A percentile compares a stretch with the other conserved stretches of the same genome.
Evolutionary conservation across 1,140 invertebrate species (phyloP).

Genomic region (Goniozus legneri): DNA sequence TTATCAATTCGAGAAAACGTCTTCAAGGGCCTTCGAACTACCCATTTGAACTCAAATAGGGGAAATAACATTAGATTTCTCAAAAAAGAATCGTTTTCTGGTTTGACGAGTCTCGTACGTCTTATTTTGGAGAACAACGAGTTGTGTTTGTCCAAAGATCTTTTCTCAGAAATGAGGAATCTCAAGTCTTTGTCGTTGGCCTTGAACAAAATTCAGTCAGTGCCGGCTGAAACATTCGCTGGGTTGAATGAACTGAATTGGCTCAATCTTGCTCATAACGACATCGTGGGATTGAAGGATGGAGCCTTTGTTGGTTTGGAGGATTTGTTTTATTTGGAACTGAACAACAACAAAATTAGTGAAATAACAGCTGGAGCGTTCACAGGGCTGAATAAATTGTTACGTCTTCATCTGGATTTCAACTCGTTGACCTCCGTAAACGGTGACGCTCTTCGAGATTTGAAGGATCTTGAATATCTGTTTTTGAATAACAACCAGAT

Average conservation of each 20-base stretch:
- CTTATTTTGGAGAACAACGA: conserved; percentile 19
- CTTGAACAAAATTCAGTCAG: no score
- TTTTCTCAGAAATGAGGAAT: conserved; percentile 19
- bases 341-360: no score
- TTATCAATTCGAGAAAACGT: conserved; percentile 10
- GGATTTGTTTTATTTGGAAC: no score
- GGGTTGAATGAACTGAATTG: conserved; percentile 5
- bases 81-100: no score
- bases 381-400: no score
- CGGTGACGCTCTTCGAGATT: conserved; percentile 3
- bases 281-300: no score
- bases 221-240: conserved; percentile 9
- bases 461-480: conserved; percentile 16
- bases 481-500: conserved; percentile 17
- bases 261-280: no score
- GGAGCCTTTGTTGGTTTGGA: no score
- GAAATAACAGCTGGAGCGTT: no score
- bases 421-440: conserved; percentile 11
- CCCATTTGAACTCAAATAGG: conserved; percentile 2
- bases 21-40: conserved; percentile 18
- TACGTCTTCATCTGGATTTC: conserved; percentile 14
- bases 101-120: conserved; percentile 9
- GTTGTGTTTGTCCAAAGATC: conserved; percentile 6
- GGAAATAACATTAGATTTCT: conserved; percentile 22
- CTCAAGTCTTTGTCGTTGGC: conserved; percentile 10